These are phyloP conservation scores for Stictonetta naevosa DNA, from an alignment of 2,113 vertebrate genomes.

Conservation along the genomic window DNA sequence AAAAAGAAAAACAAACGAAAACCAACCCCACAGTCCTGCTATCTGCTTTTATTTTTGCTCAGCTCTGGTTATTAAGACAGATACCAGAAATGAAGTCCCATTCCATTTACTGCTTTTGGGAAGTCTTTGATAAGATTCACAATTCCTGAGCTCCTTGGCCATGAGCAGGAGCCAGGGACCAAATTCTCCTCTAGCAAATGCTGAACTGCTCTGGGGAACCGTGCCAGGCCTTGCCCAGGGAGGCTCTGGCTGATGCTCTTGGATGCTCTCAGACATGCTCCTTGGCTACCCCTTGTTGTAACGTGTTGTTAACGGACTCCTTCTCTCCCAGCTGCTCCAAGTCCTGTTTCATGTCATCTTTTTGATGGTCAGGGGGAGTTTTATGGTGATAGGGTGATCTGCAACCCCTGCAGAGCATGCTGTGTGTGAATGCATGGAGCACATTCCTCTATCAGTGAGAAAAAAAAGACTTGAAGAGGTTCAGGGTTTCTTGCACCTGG, in stretches of 20 bases:
- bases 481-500: too few species aligned
- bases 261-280: neutral
- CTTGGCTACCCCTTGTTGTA: neutral
- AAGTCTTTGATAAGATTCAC: slow-evolving; percentile 26
- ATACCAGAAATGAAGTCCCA: neutral
- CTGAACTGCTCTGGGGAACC: neutral
- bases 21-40: neutral
- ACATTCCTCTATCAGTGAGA: neutral
- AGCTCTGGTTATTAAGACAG: neutral
- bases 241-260: neutral
- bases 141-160: neutral
- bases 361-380: neutral
- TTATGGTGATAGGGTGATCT: neutral
- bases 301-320: neutral
- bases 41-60: neutral
- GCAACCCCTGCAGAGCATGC: neutral
- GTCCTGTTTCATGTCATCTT: slow-evolving; percentile 38
- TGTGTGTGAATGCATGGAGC: neutral
- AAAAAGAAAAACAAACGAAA: too few species aligned
- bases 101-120: slow-evolving; percentile 13
- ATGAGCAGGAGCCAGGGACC: neutral
- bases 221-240: neutral
- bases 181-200: slow-evolving; percentile 16
- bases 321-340: neutral
- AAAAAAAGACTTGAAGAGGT: neutral